Conservation (phyloP, 92 coral and sea anemone genomes). For the Virgularia gustaviana region DNA sequence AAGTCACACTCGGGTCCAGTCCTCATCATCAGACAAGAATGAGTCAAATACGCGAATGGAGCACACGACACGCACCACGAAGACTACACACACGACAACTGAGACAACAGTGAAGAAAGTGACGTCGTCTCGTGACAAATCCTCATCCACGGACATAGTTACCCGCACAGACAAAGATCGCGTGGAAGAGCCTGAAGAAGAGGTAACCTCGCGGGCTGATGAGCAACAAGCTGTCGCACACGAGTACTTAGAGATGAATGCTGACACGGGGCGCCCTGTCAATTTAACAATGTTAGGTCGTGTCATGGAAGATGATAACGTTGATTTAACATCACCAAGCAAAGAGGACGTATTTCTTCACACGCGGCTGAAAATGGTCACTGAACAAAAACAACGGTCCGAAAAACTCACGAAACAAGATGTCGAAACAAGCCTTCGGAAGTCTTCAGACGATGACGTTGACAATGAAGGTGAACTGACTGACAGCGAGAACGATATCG, state of each 20-base stretch:
- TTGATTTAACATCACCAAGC: conserved; percentile 12
- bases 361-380: conserved; percentile 28
- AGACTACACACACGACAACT: conserved; percentile 18
- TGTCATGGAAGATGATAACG: conserved; percentile 7
- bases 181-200: not conserved
- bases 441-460: conserved; percentile 13
- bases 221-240: conserved; percentile 9
- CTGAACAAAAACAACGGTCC: conserved; percentile 5
- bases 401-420: not conserved
- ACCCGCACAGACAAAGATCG: not conserved
- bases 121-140: conserved; percentile 10
- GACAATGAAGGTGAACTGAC: conserved; percentile 30
- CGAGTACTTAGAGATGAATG: conserved; percentile 23
- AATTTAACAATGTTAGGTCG: conserved; percentile 36
- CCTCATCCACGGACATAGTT: not conserved
- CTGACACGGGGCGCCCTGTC: conserved; percentile 35
- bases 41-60: conserved; percentile 17
- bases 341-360: conserved; percentile 27
- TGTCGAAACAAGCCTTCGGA: conserved; percentile 6
- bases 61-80: conserved; percentile 27
- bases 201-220: not conserved
- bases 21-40: conserved; percentile 18
- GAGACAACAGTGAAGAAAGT: conserved; percentile 22
- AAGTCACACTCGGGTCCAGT: not conserved
- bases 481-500: conserved; percentile 19